Percentiles rank a stretch among this genome's conserved stretches.
phyloP scores from a whole-genome alignment of 2,113 vertebrate species.

The Apus apus region DNA sequence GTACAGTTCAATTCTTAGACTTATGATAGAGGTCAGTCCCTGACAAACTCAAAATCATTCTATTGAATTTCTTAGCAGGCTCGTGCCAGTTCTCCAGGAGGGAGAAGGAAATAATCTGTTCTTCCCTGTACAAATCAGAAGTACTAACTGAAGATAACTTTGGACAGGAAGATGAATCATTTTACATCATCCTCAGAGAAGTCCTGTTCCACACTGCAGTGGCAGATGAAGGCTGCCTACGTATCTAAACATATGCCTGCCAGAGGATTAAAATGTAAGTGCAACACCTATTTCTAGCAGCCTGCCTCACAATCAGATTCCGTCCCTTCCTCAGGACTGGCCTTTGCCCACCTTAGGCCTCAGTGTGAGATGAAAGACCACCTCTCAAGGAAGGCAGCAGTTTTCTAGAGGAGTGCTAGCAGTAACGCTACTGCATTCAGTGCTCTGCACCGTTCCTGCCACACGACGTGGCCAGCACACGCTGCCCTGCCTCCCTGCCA shows the following conservation, averaged over 20 bases:
- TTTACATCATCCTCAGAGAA: not conserved
- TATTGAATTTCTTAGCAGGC: not conserved
- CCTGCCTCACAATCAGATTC: not conserved
- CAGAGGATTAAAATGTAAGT: not conserved
- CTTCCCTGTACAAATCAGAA: not conserved
- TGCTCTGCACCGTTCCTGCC: not conserved
- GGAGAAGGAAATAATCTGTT: not conserved
- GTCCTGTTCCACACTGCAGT: not conserved
- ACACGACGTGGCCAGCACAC: accelerated
- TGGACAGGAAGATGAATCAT: not conserved
- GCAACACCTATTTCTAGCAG: not conserved
- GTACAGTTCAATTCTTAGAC: not conserved
- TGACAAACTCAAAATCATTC: not conserved
- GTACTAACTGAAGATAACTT: not conserved
- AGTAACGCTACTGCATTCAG: not conserved
- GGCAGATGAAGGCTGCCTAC: not conserved
- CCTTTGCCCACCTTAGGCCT: not conserved
- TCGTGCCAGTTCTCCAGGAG: not conserved
- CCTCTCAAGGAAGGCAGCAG: not conserved
- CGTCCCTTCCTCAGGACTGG: not conserved
- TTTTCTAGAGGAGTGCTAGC: not conserved
- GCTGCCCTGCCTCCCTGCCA: accelerated
- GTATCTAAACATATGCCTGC: accelerated
- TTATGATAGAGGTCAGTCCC: not conserved
- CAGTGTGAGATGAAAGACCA: not conserved